Percentiles rank a stretch among this genome's conserved stretches.
Evolutionary conservation across 2,888 invertebrate genomes (phyloP).

Genomic region (Scaptomyza reducta): DNA sequence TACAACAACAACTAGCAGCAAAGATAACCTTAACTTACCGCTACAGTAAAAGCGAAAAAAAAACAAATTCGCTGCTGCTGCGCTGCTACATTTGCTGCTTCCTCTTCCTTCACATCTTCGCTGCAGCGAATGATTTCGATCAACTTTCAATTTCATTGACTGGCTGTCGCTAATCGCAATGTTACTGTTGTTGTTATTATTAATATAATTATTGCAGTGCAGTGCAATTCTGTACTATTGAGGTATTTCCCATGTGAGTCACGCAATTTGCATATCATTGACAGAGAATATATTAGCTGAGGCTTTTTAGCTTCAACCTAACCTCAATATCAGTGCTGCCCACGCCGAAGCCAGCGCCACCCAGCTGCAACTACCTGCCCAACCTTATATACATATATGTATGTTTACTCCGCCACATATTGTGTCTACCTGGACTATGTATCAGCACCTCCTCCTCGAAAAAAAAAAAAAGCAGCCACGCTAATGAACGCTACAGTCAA

Average conservation of each 20-base stretch:
- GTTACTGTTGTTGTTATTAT: conserved; percentile 14
- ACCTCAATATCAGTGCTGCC: conserved; percentile 43
- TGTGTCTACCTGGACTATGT: conserved; percentile 71
- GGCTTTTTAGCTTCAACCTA: conserved; percentile 37
- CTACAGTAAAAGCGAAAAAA: conserved; percentile 10
- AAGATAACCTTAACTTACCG: conserved; percentile 6
- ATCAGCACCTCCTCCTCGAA: conserved; percentile 73
- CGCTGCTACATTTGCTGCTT: conserved; percentile 18
- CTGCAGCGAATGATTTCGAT: conserved; percentile 49
- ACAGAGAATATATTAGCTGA: conserved; percentile 17
- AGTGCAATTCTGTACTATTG: conserved; percentile 37
- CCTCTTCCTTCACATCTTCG: conserved; percentile 17
- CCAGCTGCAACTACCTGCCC: conserved; percentile 65
- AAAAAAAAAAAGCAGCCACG: conserved; percentile 67
- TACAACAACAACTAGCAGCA: conserved; percentile 23
- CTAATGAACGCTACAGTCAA: conserved; percentile 78
- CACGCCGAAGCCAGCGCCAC: conserved; percentile 50
- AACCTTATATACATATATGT: conserved; percentile 40
- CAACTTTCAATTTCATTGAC: conserved; percentile 73
- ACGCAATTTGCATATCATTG: conserved; percentile 60
- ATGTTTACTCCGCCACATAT: conserved; percentile 8
- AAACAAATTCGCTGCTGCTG: conserved; percentile 9
- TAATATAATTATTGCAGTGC: conserved; percentile 22
- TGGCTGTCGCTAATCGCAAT: conserved; percentile 29
- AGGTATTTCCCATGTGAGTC: conserved; percentile 74